Base-by-base conservation (phyloP, 2,888 invertebrate species). In the Drosophila kanekoi region DNA sequence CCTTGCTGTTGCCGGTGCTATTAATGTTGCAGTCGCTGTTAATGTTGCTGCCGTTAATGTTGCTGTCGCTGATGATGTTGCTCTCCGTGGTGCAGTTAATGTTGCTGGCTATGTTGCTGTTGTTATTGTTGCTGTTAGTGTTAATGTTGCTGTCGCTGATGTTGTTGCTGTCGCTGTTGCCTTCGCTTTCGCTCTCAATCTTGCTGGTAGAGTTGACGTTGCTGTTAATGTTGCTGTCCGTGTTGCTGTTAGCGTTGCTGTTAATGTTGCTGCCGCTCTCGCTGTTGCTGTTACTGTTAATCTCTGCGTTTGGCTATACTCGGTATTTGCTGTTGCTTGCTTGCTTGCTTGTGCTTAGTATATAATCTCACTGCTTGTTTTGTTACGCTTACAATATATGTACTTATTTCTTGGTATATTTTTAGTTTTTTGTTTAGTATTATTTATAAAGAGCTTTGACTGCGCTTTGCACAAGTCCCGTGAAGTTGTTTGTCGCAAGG, bases 391-490 rank as follows among this genome's bases (percentile, higher is more conserved):
- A 70, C 44, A 70, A 73, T 76, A 79, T 75, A 79, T 72, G 58
- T 81, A 71, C 75, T 75, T 77, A 65, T 64, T 67, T 73, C 53
- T 72, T 81, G 67, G 60, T 60, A 66, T 77, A 65, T 67, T 79
- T 61, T 63, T 65, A n/a, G n/a, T n/a, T n/a, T n/a, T n/a, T n/a
- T n/a, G n/a, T n/a, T 37, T 58, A 38, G 48, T 72, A 64, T 75
- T 65, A 63, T 80, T 68, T 71, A 58, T 38, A 49, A 74, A 85
- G 85, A 82, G 81, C 79, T 87, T 87, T 89, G 89, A 90, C 90
- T 91, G 92, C 92, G 92, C 92, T 92, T 92, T 90, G 92, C 92
- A 92, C 92, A 91, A 91, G 87, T 89, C 90, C 81, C 89, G 81
- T 81, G 68, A 71, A 78, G 74, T 81, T 66, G 57, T 72, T 78